Percentiles rank a stretch among this genome's conserved stretches.
These are phyloP conservation scores for Berghia stephanieae DNA, from an alignment of 1,140 invertebrate genomes.

Conservation along the genomic window DNA sequence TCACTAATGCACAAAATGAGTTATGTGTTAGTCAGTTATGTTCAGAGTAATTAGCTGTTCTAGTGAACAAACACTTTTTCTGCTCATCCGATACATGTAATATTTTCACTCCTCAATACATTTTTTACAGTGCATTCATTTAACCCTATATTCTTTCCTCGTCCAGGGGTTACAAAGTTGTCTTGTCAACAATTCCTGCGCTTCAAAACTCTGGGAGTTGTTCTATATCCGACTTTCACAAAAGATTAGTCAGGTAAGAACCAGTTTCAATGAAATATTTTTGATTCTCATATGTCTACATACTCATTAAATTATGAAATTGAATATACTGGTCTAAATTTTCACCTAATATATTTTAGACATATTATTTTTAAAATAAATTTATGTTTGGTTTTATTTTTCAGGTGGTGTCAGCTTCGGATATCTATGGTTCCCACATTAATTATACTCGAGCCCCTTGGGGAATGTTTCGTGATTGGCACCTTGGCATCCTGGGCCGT, in stretches of 20 bases:
- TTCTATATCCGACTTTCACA: constrained; percentile 85
- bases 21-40: not conserved
- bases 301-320: not conserved
- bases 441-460: constrained; percentile 92
- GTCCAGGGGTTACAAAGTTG: constrained; percentile 63
- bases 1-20: too few relatives aligned
- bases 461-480: constrained; percentile 92
- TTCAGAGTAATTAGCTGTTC: not conserved
- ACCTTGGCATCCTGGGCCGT: constrained; percentile 82
- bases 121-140: not conserved
- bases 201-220: constrained; percentile 90
- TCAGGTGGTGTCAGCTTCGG: constrained; percentile 93
- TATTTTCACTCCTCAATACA: too few relatives aligned
- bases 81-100: too few relatives aligned
- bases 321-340: not conserved
- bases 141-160: constrained; percentile 12
- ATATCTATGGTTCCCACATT: constrained; percentile 93
- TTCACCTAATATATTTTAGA: not conserved
- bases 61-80: not conserved
- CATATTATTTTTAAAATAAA: not conserved
- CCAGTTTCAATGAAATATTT: not conserved
- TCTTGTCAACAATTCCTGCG: constrained; percentile 81
- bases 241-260: constrained; percentile 78
- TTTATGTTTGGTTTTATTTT: constrained; percentile 28
- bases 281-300: not conserved